Conservation (phyloP, 2,888 invertebrate genomes). For the Xanthorhoe spadicearia region DNA sequence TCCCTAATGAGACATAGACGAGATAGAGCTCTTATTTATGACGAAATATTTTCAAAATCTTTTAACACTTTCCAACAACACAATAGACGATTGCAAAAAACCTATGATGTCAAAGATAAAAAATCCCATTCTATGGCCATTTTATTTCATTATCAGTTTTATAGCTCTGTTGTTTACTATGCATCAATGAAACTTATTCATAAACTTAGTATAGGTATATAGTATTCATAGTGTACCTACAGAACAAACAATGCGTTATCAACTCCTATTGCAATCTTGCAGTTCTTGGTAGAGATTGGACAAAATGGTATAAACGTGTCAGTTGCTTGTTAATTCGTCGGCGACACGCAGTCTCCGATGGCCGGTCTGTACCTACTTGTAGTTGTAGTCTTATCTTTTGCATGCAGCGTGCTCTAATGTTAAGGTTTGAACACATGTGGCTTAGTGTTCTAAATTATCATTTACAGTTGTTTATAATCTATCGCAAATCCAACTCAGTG, state of each 20-base stretch:
- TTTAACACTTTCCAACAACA: not conserved
- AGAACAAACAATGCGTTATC: conserved; percentile 31
- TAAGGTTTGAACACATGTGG: conserved; percentile 35
- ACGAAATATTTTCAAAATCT: conserved; percentile 2
- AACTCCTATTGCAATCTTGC: conserved; percentile 33
- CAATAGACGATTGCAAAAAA: not conserved
- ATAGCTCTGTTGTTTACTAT: not conserved
- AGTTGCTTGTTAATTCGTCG: conserved; percentile 24
- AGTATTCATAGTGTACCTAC: conserved; percentile 8
- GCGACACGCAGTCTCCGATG: conserved; percentile 60
- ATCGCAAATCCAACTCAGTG: not conserved
- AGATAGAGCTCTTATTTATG: conserved; percentile 15
- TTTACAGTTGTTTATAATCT: conserved; percentile 1
- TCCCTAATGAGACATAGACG: conserved; percentile 26
- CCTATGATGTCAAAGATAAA: not conserved
- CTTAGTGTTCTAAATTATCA: conserved; percentile 15
- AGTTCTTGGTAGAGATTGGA: conserved; percentile 53
- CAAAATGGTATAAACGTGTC: conserved; percentile 46
- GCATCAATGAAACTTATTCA: not conserved
- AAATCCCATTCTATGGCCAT: not conserved
- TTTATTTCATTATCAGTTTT: not conserved
- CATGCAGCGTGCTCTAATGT: conserved; percentile 50
- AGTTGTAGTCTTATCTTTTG: conserved; percentile 49
- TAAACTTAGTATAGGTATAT: conserved; percentile 3
- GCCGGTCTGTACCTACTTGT: conserved; percentile 22